These are phyloP conservation scores for Calidris pygmaea DNA, from an alignment of 2,113 vertebrate species.

Conservation along the genomic window DNA sequence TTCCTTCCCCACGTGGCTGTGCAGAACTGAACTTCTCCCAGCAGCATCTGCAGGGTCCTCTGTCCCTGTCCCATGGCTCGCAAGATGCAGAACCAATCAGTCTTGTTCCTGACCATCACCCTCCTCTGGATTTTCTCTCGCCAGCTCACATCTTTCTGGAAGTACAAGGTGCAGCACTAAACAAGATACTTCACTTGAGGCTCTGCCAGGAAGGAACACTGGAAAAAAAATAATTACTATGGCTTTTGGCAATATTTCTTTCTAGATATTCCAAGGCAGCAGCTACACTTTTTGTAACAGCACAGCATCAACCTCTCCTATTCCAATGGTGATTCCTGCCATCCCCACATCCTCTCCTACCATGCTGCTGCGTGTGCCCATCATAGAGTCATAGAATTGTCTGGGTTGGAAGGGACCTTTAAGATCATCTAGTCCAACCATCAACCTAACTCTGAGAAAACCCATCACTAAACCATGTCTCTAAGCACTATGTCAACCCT, in stretches of 20 bases:
- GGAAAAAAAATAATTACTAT: background rate
- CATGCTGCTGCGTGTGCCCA: fast-evolving
- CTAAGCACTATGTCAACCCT: no score
- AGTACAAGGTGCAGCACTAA: background rate
- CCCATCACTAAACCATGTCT: background rate
- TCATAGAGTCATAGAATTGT: background rate
- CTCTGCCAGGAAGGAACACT: background rate
- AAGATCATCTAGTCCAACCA: no score
- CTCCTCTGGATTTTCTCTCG: background rate
- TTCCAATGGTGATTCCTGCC: background rate
- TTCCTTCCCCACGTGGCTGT: fast-evolving
- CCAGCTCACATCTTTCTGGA: background rate
- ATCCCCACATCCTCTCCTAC: background rate
- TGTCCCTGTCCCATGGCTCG: background rate
- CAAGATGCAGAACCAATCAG: fast-evolving
- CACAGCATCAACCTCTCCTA: background rate
- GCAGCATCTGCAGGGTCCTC: background rate
- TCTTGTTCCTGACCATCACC: background rate
- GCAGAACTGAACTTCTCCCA: background rate
- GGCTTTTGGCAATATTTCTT: background rate
- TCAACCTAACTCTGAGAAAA: no score
- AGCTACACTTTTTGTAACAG: background rate
- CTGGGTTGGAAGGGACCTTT: no score
- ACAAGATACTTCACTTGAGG: background rate
- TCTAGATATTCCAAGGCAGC: background rate